A percentile compares a stretch with the other conserved stretches of the same genome.
Conservation (phyloP, 1,140 invertebrate genomes). For the Drosophila persimilis region DNA sequence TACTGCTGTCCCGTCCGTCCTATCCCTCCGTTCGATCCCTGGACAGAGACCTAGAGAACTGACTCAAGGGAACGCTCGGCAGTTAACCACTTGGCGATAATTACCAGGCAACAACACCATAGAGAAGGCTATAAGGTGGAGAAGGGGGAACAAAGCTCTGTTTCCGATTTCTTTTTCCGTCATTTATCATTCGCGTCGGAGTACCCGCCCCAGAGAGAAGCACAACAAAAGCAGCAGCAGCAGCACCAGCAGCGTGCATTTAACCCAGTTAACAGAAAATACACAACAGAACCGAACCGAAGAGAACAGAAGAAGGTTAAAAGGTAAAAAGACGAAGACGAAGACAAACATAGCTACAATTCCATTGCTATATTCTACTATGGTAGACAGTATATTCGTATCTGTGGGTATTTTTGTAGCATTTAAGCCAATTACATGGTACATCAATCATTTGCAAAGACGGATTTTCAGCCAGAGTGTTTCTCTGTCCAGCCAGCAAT, state of each 20-base stretch:
- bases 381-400: too few relatives aligned
- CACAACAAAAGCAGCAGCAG: conserved; percentile 30
- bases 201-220: conserved; percentile 9
- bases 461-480: conserved; percentile 22
- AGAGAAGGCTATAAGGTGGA: background rate
- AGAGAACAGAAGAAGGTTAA: conserved; percentile 44
- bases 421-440: conserved; percentile 70
- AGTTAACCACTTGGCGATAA: conserved; percentile 26
- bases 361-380: background rate
- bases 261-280: conserved; percentile 30
- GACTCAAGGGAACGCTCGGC: conserved; percentile 22
- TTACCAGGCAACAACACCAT: conserved; percentile 20
- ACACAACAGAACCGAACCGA: conserved; percentile 25
- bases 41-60: background rate
- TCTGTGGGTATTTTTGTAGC: conserved; percentile 44
- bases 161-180: conserved; percentile 5
- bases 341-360: background rate
- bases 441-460: conserved; percentile 64
- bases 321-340: conserved; percentile 27
- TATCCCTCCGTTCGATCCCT: conserved; percentile 6
- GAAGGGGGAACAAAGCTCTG: background rate
- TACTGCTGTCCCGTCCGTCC: too few relatives aligned
- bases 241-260: background rate
- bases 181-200: conserved; percentile 14
- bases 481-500: too few relatives aligned